Base-by-base conservation (phyloP, 2,888 invertebrate genomes). In the Marronus borbonicus region DNA sequence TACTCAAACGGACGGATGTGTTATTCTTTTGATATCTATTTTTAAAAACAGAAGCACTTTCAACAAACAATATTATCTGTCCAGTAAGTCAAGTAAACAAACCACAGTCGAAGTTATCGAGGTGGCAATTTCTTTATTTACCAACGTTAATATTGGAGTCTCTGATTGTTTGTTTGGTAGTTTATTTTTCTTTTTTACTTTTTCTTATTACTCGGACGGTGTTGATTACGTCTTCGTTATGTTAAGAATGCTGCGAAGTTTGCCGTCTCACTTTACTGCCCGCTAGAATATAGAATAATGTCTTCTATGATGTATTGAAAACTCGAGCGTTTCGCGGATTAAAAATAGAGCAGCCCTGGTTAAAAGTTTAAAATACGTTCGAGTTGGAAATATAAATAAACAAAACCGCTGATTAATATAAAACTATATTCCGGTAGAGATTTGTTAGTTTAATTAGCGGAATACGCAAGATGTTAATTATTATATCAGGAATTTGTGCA, bases 1-100 rank as follows among this genome's bases (percentile, higher is more conserved):
- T 50, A 62, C 62, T 62, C 31, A 28, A 31, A 10, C 24, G 62
- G 8, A 50, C 68, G 28, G 44, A 68, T 50, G 50, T 68, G 50
- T 74, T 60, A 74, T 74, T 60, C 49, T 7, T 74, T 44, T 20
- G 44, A 24, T 74, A 24, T 74, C 60, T 44, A 44, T 74, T 74
- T 74, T 62, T 44, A 60, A 44, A 74, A 44, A 20, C 24, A 24
- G 12, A 44, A 24, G 44, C 17, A 36, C n/a, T 74, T 49, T 60
- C 36, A 74, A 74, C 44, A 74, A 74, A 74, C 58, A 74, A 39
- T 60, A 60, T 60, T 60, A 74, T 74, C 72, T 74, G 39, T 60
- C 31, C 60, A 49, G 44, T 44, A 28, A 60, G 44, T 44, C 44
- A 60, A 74, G 72, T 60, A 74, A 74, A 74, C 72, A 74, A 60